Evolutionary conservation across 1,140 invertebrate species (phyloP), one percentile per base, ranked within the genome.

Genomic region (Euwallacea fornicatus): DNA sequence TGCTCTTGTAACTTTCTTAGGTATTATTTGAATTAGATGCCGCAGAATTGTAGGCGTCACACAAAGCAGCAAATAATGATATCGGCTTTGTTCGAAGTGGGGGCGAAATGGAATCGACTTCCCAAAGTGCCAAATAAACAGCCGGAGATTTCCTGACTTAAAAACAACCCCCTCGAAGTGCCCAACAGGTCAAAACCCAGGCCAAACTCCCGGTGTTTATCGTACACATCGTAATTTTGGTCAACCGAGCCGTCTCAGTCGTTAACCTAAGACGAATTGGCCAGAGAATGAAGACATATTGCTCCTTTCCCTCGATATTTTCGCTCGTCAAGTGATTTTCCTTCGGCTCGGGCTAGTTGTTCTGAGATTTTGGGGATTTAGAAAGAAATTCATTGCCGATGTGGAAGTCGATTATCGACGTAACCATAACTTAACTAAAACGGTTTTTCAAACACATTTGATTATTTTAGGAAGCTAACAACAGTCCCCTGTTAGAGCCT

Each of bases 261-360:
- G 56, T 69, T 69, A 69, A 50, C 47, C 42, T 61, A 69, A 69
- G 67, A 69, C 44, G 60, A 69, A 69, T 69, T 69, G 67, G 58
- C 21, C 47, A 13, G 67, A 33, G 46, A 61, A 63, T 63, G 67
- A 69, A 69, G 67, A 69, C 60, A 33, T 69, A 69, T 63, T 62
- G 56, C 59, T 50, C 67, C 44, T 53, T 69, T 16, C 21, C 21
- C 21, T 43, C 56, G 60, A 53, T 69, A 62, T 69, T 69, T 69
- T 15, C n/a, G 42, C 59, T 21, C 8, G 8, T 56, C 59, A 43
- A 61, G 21, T 61, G 21, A 61, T 61, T 61, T 41, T 43, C 11
- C 11, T 56, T 15, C n/a, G 16, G 16, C 16, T 13, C 4, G 11
- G 16, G 21, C 21, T 4, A 33, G 21, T 33, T 56, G 10, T 56